These are phyloP conservation scores for Scyliorhinus canicula DNA, from an alignment of 2,797 vertebrate species.

Conservation along the genomic window DNA sequence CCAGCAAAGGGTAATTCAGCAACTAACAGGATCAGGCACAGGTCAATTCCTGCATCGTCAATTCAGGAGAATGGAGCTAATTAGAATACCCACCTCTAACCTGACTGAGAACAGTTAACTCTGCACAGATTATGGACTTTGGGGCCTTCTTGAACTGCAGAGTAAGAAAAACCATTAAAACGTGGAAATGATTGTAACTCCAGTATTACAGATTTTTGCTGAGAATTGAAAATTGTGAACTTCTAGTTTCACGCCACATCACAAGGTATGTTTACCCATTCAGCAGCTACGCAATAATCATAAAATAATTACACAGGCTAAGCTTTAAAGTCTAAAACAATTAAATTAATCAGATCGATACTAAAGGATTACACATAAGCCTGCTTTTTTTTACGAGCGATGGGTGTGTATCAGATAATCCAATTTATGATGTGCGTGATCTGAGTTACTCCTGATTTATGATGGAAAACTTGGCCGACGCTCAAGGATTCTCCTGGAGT, in stretches of 20 bases:
- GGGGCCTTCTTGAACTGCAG: background rate
- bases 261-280: background rate
- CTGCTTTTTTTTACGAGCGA: background rate
- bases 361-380: background rate
- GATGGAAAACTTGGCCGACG: background rate
- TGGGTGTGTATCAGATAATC: background rate
- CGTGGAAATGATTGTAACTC: too few species aligned
- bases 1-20: background rate
- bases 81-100: background rate
- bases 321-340: background rate
- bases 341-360: background rate
- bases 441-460: background rate
- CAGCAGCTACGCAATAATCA: background rate
- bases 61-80: background rate
- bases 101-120: background rate
- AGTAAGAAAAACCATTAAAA: too few species aligned
- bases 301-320: background rate
- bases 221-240: too few species aligned
- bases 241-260: background rate
- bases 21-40: background rate
- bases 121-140: background rate
- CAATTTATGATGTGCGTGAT: background rate
- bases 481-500: background rate
- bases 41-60: background rate
- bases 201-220: too few species aligned